Base-by-base conservation (phyloP, 1,140 invertebrate species). In the Platorchestia sp. region DNA sequence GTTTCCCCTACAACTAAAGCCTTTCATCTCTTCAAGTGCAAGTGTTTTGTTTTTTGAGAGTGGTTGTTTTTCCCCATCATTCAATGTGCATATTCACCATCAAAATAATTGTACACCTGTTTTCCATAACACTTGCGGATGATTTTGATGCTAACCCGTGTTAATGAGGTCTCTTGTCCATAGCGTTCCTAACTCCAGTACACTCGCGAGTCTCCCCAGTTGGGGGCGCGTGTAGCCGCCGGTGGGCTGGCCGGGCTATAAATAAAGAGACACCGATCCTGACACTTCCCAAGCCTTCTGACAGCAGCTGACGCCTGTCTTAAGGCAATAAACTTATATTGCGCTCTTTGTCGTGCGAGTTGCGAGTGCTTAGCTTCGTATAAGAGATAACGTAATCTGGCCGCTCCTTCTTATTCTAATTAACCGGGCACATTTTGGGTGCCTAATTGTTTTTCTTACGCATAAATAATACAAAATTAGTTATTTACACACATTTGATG, bases 221-320 rank as follows among this genome's bases (percentile, higher is more conserved):
- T 89, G 43, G 87, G 87, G n/a, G 87, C 41, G 91, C 14, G 45
- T 47, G 91, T 93, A 45, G 45, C 36, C 91, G 45, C 45, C 36
- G 45, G 43, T 93, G 87, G 43, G 87, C 44, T 93, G 16, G 43
- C 44, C 43, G 44, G 91, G 91, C 91, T 93, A 93, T 93, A 93
- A 93, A 93, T 93, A 93, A 93, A 93, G 91, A 45, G 91, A 45
- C 91, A 93, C 43, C 91, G 45, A 93, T 93, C 91, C 91, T 93
- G 91, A 93, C 91, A 93, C 91, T 93, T 93, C 43, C 91, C 91
- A 44, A 45, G 45, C 43, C 91, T 93, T 47, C 91, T 93, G 91
- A 93, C 44, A 93, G 91, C 91, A n/a, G n/a, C 91, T 93, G 91
- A 93, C 91, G 91, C 91, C 91, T 45, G 91, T 45, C 91, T 45